A percentile compares a stretch with the other conserved stretches of the same genome.
Conservation (phyloP, 2,888 invertebrate species). For the Altica lythri region DNA sequence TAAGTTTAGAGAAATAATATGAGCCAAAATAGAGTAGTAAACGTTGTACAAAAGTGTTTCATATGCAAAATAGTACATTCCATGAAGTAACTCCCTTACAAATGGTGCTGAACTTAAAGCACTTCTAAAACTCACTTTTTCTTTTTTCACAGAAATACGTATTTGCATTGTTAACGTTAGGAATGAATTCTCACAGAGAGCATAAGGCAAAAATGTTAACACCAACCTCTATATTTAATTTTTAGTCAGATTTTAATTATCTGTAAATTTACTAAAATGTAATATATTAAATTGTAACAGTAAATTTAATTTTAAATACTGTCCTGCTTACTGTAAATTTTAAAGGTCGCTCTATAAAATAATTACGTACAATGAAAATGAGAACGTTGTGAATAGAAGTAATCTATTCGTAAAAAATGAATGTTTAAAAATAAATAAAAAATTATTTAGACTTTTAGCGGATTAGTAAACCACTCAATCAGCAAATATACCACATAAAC, state of each 20-base stretch:
- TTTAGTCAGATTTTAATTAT: constrained; percentile 13
- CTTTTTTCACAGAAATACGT: constrained; percentile 14
- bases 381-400: too few species aligned
- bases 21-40: constrained; percentile 20
- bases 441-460: too few species aligned
- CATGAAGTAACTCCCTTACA: constrained; percentile 24
- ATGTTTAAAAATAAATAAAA: too few species aligned
- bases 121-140: constrained; percentile 19
- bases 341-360: too few species aligned
- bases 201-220: constrained; percentile 12
- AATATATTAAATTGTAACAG: too few species aligned
- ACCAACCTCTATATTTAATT: constrained; percentile 1
- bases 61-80: constrained; percentile 32
- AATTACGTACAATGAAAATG: too few species aligned
- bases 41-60: constrained; percentile 18
- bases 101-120: constrained; percentile 26
- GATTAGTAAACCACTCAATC: too few species aligned
- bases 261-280: too few species aligned
- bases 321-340: too few species aligned
- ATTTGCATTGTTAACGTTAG: constrained; percentile 16
- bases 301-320: too few species aligned
- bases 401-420: too few species aligned
- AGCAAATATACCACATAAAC: too few species aligned
- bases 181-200: constrained; percentile 2
- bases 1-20: neutral